Percentiles rank a stretch among this genome's conserved stretches.
Evolutionary conservation across 2,113 vertebrate species (phyloP).

Genomic region (Dunckerocampus dactyliophorus): DNA sequence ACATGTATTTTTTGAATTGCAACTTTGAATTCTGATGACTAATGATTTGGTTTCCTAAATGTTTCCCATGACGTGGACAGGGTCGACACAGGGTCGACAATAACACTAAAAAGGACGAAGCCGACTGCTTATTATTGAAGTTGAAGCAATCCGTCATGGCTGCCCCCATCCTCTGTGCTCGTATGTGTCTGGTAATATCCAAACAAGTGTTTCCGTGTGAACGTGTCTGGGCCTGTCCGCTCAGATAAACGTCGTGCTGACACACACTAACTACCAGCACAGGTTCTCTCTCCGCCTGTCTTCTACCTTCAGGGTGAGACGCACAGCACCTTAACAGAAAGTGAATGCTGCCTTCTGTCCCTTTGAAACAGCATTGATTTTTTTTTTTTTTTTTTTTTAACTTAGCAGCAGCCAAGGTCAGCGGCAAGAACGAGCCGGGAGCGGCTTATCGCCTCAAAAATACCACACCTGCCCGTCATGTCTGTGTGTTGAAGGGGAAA

Average conservation of each 20-base stretch:
- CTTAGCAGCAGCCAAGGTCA: slow-evolving; percentile 62
- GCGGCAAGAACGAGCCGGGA: slow-evolving; percentile 35
- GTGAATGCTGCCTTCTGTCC: slow-evolving; percentile 52
- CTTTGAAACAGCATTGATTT: slow-evolving; percentile 64
- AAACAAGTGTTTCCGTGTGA: slow-evolving; percentile 2
- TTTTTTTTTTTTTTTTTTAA: slow-evolving; percentile 47
- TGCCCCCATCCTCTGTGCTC: too few species aligned
- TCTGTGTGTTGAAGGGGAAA: slow-evolving; percentile 45
- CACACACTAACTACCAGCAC: slow-evolving; percentile 16
- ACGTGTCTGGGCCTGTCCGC: slow-evolving; percentile 9
- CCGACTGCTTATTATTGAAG: background rate
- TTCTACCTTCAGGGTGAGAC: slow-evolving; percentile 19
- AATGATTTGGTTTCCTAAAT: too few species aligned
- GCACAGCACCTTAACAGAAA: slow-evolving; percentile 49
- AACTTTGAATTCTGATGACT: too few species aligned
- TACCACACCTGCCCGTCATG: slow-evolving; percentile 34
- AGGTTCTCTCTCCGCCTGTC: slow-evolving; percentile 25
- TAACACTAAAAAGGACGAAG: background rate
- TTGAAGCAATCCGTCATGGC: background rate
- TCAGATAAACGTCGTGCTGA: slow-evolving; percentile 38
- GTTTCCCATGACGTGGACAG: too few species aligned
- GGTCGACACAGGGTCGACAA: too few species aligned
- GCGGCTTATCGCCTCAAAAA: slow-evolving; percentile 60
- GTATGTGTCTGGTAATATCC: background rate
- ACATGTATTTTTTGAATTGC: too few species aligned